Conservation (phyloP, 2,113 vertebrate genomes). For the Mola mola region DNA sequence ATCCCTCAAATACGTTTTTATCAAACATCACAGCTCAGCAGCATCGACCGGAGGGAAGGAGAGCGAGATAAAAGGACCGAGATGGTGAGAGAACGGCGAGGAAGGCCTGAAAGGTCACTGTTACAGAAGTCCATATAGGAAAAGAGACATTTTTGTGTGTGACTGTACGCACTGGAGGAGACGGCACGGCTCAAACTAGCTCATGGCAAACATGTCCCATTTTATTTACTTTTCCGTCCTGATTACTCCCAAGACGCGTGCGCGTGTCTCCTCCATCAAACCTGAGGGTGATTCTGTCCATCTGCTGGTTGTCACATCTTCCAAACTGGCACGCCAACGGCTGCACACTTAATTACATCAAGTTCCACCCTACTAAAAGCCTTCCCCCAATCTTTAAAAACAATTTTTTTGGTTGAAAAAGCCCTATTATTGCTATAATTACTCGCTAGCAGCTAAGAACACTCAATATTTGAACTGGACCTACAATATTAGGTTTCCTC, state of each 20-base stretch:
- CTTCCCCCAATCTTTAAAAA: too few species aligned
- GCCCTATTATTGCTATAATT: too few species aligned
- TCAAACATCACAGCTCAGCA: conserved; percentile 45
- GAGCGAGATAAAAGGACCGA: conserved; percentile 33
- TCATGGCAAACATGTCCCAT: conserved; percentile 13
- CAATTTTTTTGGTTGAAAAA: too few species aligned
- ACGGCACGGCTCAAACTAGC: too few species aligned
- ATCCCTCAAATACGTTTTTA: conserved; percentile 26
- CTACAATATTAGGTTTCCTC: too few species aligned
- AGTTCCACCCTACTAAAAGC: not conserved
- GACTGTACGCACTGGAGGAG: too few species aligned
- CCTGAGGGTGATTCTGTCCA: conserved; percentile 28
- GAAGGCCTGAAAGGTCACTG: conserved; percentile 39
- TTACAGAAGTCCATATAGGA: not conserved
- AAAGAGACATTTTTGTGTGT: too few species aligned
- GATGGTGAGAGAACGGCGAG: conserved; percentile 51
- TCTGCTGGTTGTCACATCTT: conserved; percentile 37
- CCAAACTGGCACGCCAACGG: not conserved
- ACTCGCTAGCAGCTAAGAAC: too few species aligned
- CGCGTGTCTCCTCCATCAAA: not conserved
- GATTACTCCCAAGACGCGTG: conserved; percentile 19
- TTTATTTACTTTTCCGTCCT: conserved; percentile 11
- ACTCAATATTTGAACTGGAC: too few species aligned
- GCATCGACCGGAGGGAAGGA: conserved; percentile 46
- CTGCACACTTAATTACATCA: not conserved